These are phyloP conservation scores for Diploscapter pachys DNA, from an alignment of 1,140 invertebrate species.

Conservation along the genomic window DNA sequence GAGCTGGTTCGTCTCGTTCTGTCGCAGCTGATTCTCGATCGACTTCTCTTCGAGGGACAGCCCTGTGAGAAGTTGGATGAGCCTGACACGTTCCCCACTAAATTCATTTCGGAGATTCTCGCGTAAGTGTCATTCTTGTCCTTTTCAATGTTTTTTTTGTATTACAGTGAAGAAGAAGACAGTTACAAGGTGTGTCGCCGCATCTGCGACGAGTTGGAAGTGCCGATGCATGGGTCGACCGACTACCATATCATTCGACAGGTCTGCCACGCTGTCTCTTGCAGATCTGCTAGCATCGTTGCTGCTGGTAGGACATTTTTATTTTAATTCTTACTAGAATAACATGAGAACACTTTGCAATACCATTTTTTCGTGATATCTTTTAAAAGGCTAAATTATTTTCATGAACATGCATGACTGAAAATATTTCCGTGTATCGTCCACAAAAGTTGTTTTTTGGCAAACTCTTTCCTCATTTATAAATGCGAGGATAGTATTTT, in stretches of 20 bases:
- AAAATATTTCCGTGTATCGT: too few species aligned
- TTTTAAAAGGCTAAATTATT: not conserved
- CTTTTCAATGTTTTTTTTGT: too few species aligned
- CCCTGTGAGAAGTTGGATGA: slow-evolving; percentile 49
- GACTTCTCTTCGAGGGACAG: slow-evolving; percentile 46
- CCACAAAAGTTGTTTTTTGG: too few species aligned
- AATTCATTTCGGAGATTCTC: slow-evolving; percentile 58
- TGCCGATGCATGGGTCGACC: slow-evolving; percentile 52
- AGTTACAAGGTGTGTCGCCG: slow-evolving; percentile 52
- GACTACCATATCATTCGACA: slow-evolving; percentile 55
- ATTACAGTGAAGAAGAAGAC: slow-evolving; percentile 51
- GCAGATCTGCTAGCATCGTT: slow-evolving; percentile 54
- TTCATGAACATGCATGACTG: not conserved
- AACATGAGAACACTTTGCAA: too few species aligned
- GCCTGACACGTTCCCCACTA: slow-evolving; percentile 53
- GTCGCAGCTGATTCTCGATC: slow-evolving; percentile 49
- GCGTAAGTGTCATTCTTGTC: slow-evolving; percentile 27
- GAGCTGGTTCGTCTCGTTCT: slow-evolving; percentile 54
- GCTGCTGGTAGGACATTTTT: slow-evolving; percentile 47
- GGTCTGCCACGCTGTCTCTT: slow-evolving; percentile 53
- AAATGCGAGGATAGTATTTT: too few species aligned
- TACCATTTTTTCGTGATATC: too few species aligned
- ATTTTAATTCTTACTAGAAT: slow-evolving; percentile 5
- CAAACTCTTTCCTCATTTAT: too few species aligned
- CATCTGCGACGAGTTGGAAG: slow-evolving; percentile 58